A percentile compares a stretch with the other conserved stretches of the same genome.
phyloP scores from a whole-genome alignment of 2,797 vertebrate genomes.

The Scolopax rusticola region DNA sequence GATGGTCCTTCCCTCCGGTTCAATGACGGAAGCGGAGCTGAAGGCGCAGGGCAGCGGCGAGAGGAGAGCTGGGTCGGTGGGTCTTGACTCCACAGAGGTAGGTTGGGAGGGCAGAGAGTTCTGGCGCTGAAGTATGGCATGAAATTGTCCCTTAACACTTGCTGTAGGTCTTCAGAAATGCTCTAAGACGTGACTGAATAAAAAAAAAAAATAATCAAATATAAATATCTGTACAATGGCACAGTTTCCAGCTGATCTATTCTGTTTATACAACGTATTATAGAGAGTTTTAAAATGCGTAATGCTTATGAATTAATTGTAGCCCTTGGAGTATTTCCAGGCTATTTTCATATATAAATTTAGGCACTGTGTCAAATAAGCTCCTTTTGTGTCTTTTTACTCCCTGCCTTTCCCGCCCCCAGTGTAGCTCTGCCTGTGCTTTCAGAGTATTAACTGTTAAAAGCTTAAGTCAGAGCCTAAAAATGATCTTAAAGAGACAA shows the following conservation, averaged over 20 bases:
- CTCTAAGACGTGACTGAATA: accelerated
- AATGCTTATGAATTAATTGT: constrained; percentile 64
- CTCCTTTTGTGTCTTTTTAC: neutral
- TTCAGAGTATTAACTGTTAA: neutral
- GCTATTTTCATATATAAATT: constrained; percentile 20
- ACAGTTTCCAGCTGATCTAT: constrained; percentile 33
- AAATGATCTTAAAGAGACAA: neutral
- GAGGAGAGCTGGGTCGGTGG: neutral
- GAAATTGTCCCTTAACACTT: neutral
- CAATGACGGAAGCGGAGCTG: neutral
- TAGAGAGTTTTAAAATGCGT: constrained; percentile 30
- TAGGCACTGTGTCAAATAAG: constrained; percentile 46
- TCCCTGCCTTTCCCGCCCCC: neutral
- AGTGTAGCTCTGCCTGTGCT: neutral
- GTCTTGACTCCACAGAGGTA: neutral
- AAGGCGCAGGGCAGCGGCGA: neutral
- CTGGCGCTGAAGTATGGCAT: accelerated
- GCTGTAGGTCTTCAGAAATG: neutral
- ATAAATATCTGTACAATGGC: constrained; percentile 5
- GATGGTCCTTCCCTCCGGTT: neutral
- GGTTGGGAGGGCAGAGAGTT: neutral
- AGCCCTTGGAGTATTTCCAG: constrained; percentile 55
- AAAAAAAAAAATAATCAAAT: neutral
- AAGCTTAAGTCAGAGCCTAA: neutral
- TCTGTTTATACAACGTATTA: constrained; percentile 36